phyloP scores from a whole-genome alignment of 2,113 vertebrate genomes.

The Labrus mixtus region DNA sequence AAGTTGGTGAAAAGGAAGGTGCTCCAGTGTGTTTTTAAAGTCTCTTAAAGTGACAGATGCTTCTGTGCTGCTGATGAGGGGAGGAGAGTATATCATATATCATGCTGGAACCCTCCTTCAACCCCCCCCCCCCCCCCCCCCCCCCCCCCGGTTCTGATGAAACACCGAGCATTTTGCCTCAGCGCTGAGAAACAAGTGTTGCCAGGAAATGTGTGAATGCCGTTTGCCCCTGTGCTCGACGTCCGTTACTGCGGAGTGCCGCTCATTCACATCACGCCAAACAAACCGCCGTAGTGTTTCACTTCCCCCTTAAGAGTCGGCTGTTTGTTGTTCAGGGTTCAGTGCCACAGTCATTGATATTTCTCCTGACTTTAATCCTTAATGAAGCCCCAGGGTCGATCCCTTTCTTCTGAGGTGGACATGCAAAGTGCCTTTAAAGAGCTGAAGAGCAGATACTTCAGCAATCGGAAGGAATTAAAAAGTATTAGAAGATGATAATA shows the following conservation, averaged over 20 bases:
- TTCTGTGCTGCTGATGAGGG: no score
- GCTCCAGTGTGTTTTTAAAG: no score
- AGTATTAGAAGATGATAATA: background rate
- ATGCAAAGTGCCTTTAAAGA: slow-evolving; percentile 74
- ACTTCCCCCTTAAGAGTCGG: background rate
- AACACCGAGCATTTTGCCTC: no score
- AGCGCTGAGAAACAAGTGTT: slow-evolving; percentile 15
- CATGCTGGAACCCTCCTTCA: slow-evolving; percentile 60
- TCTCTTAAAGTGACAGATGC: no score
- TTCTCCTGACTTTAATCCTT: slow-evolving; percentile 26
- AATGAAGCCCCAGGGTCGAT: slow-evolving; percentile 3
- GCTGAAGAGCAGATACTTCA: slow-evolving; percentile 33
- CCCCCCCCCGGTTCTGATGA: no score
- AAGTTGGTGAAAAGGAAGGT: no score
- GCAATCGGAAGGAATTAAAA: slow-evolving; percentile 8
- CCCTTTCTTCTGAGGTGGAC: slow-evolving; percentile 37
- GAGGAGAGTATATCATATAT: no score
- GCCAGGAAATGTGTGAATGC: slow-evolving; percentile 35
- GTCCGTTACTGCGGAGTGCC: slow-evolving; percentile 13
- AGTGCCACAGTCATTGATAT: slow-evolving; percentile 15
- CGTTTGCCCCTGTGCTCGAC: slow-evolving; percentile 13
- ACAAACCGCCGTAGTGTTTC: slow-evolving; percentile 18
- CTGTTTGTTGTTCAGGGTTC: slow-evolving; percentile 27
- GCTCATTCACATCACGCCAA: slow-evolving; percentile 19
- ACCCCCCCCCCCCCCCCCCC: no score